Evolutionary conservation across 1,140 invertebrate species (phyloP), one percentile per base, ranked within the genome.

Genomic region (Scylla paramamosain): DNA sequence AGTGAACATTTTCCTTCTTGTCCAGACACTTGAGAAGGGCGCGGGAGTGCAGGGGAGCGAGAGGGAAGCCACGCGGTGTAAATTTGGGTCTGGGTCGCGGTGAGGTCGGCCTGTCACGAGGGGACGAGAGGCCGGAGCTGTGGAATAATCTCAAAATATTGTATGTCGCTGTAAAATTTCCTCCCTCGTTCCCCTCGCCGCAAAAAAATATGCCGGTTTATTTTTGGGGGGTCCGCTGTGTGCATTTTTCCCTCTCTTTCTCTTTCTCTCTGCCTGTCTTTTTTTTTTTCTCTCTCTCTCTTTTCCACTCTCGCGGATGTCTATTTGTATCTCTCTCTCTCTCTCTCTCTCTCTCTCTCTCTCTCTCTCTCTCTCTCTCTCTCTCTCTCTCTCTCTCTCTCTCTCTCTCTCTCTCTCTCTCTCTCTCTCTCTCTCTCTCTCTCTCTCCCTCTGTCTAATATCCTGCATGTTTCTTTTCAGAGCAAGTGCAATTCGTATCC

Each of bases 351-450:
- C 8, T 77, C n/a, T 77, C n/a, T 25, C 67, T 77, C 67, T 25
- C n/a, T 25, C 67, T 77, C n/a, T 77, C n/a, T 25, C 67, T 77
- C 67, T 77, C 67, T n/a, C 67, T 77, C n/a, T 77, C 67, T 77
- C n/a, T 77, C n/a, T n/a, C 67, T 77, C 20, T 77, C 67, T n/a
- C 67, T 77, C 67, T 77, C 67, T 77, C 67, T 77, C 67, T 77
- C 67, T 77, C 67, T 77, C 67, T 77, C 67, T 77, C 67, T 77
- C 67, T 77, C 67, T 77, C 67, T 77, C 20, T 77, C 67, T 77
- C 67, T 77, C 67, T 77, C 67, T 77, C 67, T 77, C 67, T 77
- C 67, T 77, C 67, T 77, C 67, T 77, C 67, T 77, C 67, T 77
- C 67, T 77, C 67, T 77, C 67, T 77, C 67, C n/a, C 67, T 77